Percentiles rank a stretch among this genome's conserved stretches.
Conservation (phyloP, 2,797 vertebrate species). For the Chelidonichthys spinosus region DNA sequence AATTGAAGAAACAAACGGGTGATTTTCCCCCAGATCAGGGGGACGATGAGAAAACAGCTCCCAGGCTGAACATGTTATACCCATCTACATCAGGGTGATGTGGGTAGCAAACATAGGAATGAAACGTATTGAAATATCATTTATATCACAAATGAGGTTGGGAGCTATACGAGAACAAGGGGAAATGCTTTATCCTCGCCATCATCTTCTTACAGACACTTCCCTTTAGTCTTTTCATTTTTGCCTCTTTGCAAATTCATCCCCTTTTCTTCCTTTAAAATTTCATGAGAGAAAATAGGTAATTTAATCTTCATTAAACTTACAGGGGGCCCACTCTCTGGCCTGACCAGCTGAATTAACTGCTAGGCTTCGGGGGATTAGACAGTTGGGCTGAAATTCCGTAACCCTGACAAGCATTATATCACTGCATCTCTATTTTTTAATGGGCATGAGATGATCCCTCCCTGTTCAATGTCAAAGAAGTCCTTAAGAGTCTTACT, state of each 20-base stretch:
- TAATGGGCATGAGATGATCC: conserved; percentile 69
- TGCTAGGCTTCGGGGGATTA: conserved; percentile 67
- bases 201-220: conserved; percentile 37
- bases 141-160: conserved; percentile 45
- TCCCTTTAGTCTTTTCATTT: conserved; percentile 63
- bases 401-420: conserved; percentile 72
- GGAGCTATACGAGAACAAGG: conserved; percentile 11
- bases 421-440: conserved; percentile 71
- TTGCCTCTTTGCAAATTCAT: conserved; percentile 68
- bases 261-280: conserved; percentile 68
- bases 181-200: conserved; percentile 49
- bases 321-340: conserved; percentile 67
- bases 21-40: conserved; percentile 50
- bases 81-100: conserved; percentile 43
- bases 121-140: conserved; percentile 57
- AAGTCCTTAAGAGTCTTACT: conserved; percentile 63
- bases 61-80: conserved; percentile 36
- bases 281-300: conserved; percentile 84
- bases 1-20: conserved; percentile 67
- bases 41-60: conserved; percentile 48
- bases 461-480: conserved; percentile 70
- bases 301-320: conserved; percentile 86
- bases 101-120: conserved; percentile 48
- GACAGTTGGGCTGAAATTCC: conserved; percentile 63
- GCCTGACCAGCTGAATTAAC: conserved; percentile 76